Evolutionary conservation across 2,888 invertebrate species (phyloP), one percentile per base, ranked within the genome.

Genomic region (Agrotis clavis): DNA sequence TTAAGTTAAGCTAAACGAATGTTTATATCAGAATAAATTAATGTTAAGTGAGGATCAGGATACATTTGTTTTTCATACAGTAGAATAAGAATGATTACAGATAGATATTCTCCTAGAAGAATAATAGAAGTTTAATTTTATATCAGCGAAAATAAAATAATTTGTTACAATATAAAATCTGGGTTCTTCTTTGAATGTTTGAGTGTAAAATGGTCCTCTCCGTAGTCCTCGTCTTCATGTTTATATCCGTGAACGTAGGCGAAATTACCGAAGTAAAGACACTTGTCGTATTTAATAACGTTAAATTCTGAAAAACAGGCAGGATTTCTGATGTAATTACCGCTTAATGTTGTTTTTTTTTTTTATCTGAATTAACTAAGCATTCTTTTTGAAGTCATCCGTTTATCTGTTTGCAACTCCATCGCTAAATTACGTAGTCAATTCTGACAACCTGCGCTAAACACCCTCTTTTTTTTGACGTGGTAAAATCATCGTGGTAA

Each of bases 171-270:
- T 13, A 91, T 84, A 81, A 92, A 95, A 75, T 93, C 91, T 14
- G 94, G 93, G 77, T 95, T 94, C 81, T 94, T 95, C 70, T 93
- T 90, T 1, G 91, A 82, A 30, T 87, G 57, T 50, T 87, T 90
- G 0, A 95, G 62, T 3, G 82, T 47, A 1, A 92, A 21, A 54
- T 92, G 91, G 48, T 93, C 91, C 77, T 95, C 96, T 0, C 89
- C 93, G 41, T 96, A 95, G 71, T 96, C 96, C 18, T 87, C 57
- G 65, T 95, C 95, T 88, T 94, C 94, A 45, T 92, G 83, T 77
- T 93, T 95, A 64, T 85, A 89, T 14, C 96, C 96, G 77, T 96
- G 95, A 9, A 96, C 94, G 67, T 95, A 95, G 6, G 91, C 96
- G 71, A 96, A 96, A 82, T 96, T 96, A 0, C 96, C 95, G 69